phyloP scores from a whole-genome alignment of 2,797 vertebrate genomes.

The Falco peregrinus region DNA sequence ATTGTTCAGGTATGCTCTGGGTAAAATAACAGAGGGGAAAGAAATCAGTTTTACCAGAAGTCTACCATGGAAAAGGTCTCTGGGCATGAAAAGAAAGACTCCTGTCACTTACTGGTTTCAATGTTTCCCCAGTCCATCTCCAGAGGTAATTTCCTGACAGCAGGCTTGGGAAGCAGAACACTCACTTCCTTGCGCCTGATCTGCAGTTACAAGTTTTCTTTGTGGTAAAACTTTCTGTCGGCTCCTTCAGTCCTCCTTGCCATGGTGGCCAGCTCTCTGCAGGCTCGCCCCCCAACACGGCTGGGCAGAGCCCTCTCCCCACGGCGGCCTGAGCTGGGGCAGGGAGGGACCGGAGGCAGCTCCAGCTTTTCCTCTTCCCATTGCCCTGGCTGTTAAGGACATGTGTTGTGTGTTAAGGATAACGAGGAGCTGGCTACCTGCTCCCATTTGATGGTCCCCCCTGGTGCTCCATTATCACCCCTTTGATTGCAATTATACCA shows the following conservation, averaged over 20 bases:
- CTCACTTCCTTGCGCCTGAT: too few species aligned
- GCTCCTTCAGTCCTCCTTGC: background rate
- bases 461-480: background rate
- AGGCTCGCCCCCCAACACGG: rapidly evolving
- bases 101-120: rapidly evolving
- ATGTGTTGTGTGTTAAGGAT: background rate
- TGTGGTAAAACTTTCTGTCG: rapidly evolving
- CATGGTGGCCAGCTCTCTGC: rapidly evolving
- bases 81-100: too few species aligned
- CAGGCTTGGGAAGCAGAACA: rapidly evolving
- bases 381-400: rapidly evolving
- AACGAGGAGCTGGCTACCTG: background rate
- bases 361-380: background rate
- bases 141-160: background rate
- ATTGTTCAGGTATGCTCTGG: rapidly evolving
- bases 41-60: rapidly evolving
- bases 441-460: rapidly evolving
- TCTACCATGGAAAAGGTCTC: rapidly evolving
- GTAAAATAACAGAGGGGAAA: too few species aligned
- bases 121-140: background rate
- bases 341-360: rapidly evolving
- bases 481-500: background rate
- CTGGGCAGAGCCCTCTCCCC: too few species aligned
- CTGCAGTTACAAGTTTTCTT: rapidly evolving
- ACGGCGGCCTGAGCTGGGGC: rapidly evolving